Evolutionary conservation across 1,140 invertebrate species (phyloP).

Genomic region (Drosophila micromelanica): DNA sequence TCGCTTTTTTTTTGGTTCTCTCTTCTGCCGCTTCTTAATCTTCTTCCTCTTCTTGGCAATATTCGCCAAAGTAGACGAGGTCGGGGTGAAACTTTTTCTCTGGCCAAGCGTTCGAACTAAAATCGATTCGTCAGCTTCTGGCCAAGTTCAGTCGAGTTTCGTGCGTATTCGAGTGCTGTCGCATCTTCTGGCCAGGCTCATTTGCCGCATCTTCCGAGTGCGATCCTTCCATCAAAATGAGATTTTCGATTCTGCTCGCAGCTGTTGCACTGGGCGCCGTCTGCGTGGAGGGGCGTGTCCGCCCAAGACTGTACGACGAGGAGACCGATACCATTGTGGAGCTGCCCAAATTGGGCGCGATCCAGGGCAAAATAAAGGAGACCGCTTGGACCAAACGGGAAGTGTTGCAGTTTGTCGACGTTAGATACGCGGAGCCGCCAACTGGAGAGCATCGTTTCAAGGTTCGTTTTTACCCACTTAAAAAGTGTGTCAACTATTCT

Average conservation of each 20-base stretch:
- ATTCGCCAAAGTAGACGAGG: conserved; percentile 42
- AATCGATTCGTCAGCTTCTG: conserved; percentile 36
- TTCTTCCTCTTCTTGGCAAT: conserved; percentile 59
- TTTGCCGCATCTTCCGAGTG: too few relatives aligned
- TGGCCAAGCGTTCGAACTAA: conserved; percentile 45
- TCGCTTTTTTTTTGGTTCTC: conserved; percentile 47
- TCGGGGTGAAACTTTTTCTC: conserved; percentile 62
- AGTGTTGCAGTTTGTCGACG: conserved; percentile 79
- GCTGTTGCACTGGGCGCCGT: conserved; percentile 2
- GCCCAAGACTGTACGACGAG: conserved; percentile 58
- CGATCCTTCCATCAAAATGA: conserved; percentile 32
- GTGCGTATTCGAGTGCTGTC: conserved; percentile 49
- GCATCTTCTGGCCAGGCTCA: conserved; percentile 1
- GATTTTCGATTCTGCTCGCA: conserved; percentile 5
- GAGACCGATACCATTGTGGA: conserved; percentile 75
- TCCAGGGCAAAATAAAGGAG: conserved; percentile 71
- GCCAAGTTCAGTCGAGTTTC: conserved; percentile 62
- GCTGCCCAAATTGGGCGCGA: conserved; percentile 71
- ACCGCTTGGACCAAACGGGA: conserved; percentile 78
- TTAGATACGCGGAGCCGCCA: conserved; percentile 79
- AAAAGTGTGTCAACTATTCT: too few relatives aligned
- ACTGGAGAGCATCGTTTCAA: conserved; percentile 78
- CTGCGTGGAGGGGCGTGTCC: conserved; percentile 38
- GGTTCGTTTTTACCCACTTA: too few relatives aligned
- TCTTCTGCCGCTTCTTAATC: conserved; percentile 21